A percentile compares a stretch with the other conserved stretches of the same genome.
phyloP scores from a whole-genome alignment of 2,797 vertebrate genomes.

The Xerus rutilus region DNA sequence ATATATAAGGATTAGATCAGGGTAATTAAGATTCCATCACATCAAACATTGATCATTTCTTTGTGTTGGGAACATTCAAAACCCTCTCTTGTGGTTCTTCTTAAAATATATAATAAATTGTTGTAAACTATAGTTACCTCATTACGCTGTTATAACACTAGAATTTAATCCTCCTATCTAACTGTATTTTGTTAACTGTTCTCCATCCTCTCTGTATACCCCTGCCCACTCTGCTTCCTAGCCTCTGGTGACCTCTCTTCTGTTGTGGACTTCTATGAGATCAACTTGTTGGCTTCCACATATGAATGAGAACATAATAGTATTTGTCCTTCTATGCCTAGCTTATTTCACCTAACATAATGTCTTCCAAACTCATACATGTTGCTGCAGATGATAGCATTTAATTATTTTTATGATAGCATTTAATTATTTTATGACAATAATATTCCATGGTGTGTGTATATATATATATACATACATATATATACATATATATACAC shows the following conservation, averaged over 20 bases:
- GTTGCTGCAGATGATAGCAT: not conserved
- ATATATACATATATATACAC: not conserved
- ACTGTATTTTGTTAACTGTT: not conserved
- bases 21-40: not conserved
- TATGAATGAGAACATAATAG: not conserved
- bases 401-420: not conserved
- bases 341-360: not conserved
- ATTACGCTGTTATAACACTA: not conserved
- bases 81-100: not conserved
- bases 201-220: not conserved
- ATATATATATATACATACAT: not conserved
- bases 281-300: not conserved
- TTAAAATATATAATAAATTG: too few species aligned
- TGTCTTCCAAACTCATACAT: not conserved
- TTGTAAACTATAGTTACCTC: not conserved
- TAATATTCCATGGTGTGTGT: not conserved
- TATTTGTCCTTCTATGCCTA: not conserved
- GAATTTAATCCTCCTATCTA: not conserved
- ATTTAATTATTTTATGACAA: not conserved
- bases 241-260: not conserved
- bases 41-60: not conserved
- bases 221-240: fast-evolving
- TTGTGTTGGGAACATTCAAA: not conserved
- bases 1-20: not conserved
- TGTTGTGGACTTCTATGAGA: not conserved